Evolutionary conservation across 2,888 invertebrate genomes (phyloP).

Genomic region (Pseudolycoriella hygida): DNA sequence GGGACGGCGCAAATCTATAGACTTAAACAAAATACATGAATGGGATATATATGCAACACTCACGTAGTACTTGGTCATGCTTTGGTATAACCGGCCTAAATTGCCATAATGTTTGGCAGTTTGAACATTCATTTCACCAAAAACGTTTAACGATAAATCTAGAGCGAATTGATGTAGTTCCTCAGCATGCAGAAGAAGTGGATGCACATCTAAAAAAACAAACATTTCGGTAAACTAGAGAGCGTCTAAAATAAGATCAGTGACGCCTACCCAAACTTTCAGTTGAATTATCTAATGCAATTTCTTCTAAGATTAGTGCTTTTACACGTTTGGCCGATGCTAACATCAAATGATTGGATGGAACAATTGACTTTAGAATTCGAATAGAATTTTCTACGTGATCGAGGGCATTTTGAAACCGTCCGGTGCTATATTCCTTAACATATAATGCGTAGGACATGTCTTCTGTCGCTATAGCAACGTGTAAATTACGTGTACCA

Average conservation of each 20-base stretch:
- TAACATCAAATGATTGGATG: constrained; percentile 64
- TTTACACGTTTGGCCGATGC: constrained; percentile 83
- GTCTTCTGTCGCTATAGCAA: constrained; percentile 82
- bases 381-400: constrained; percentile 69
- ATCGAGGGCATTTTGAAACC: constrained; percentile 63
- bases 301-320: constrained; percentile 84
- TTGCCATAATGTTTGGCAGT: constrained; percentile 94
- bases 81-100: constrained; percentile 83
- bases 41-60: constrained; percentile 4
- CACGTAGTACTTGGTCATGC: constrained; percentile 57
- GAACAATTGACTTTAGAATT: constrained; percentile 64
- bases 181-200: constrained; percentile 36
- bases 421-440: constrained; percentile 76
- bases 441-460: constrained; percentile 86
- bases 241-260: constrained; percentile 11
- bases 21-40: neutral
- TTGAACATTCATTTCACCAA: constrained; percentile 87
- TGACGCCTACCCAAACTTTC: constrained; percentile 17
- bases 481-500: constrained; percentile 68
- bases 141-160: constrained; percentile 57
- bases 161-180: constrained; percentile 69
- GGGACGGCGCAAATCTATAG: neutral
- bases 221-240: no score
- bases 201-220: no score
- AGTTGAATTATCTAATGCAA: constrained; percentile 57